Evolutionary conservation across 2,113 vertebrate genomes (phyloP).

Genomic region (Ciconia stormi): DNA sequence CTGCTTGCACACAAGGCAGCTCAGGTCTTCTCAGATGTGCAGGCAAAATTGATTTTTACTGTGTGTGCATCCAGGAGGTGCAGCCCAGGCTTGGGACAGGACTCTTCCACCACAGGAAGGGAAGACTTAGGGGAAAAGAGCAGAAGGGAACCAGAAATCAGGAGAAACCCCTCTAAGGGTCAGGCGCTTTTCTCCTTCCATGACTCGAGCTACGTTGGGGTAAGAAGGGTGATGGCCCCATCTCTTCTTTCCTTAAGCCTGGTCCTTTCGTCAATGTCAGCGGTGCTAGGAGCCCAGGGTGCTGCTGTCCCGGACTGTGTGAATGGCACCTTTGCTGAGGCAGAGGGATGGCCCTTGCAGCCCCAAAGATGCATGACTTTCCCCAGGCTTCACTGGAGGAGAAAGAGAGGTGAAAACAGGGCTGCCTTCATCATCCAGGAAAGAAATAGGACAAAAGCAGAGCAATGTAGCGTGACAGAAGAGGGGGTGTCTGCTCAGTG

Average conservation of each 20-base stretch:
- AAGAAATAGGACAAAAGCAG: constrained; percentile 29
- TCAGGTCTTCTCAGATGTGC: neutral
- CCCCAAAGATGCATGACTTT: neutral
- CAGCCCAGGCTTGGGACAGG: neutral
- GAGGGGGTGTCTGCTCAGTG: constrained; percentile 5
- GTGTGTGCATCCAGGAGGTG: fast-evolving
- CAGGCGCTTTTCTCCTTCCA: neutral
- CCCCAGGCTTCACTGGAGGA: neutral
- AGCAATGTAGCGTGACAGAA: neutral
- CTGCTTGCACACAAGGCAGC: fast-evolving
- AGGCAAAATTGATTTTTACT: neutral
- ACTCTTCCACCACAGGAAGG: neutral
- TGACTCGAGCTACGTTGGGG: fast-evolving
- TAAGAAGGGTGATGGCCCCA: fast-evolving
- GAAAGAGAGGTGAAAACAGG: neutral
- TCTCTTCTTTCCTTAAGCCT: neutral
- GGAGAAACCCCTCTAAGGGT: neutral
- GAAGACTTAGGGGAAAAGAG: neutral
- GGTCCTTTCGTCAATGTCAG: fast-evolving
- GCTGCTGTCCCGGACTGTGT: neutral
- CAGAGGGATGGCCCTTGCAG: neutral
- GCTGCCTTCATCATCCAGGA: neutral
- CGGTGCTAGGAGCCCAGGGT: neutral
- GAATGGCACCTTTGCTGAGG: neutral
- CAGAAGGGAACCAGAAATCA: neutral